Base-by-base conservation (phyloP, 2,113 vertebrate species). In the Arvicanthis niloticus region DNA sequence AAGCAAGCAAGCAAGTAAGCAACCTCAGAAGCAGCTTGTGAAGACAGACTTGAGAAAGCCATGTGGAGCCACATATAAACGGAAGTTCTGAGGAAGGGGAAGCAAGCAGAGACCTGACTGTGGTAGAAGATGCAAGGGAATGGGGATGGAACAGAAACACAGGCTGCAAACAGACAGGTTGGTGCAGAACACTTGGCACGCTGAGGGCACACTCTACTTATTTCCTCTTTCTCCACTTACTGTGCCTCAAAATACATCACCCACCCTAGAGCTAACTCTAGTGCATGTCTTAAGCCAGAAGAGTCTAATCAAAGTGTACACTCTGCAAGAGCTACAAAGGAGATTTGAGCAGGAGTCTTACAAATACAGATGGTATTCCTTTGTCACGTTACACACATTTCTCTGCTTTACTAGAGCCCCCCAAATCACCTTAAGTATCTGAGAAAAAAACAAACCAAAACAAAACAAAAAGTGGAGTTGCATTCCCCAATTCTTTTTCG, bases 241-340 rank as follows among this genome's bases (percentile, higher is more conserved):
- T 70, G 26, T 93, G 77, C 67, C 31, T 26, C 91, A 78, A 89
- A 94, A 82, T 67, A 95, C 51, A 70, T 48, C 93, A 16, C 12
- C 80, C 73, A 80, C 67, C 77, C 58, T 95, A 95, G 56, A 53
- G 3, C 73, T 93, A 77, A 88, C 45, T 81, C 77, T 67, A 91
- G 68, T 80, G 90, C 40, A 15, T 93, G 62, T 65, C 95, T 92
- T 89, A 13, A 45, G 34, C 56, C 60, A 75, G 62, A 72, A 89
- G 53, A 91, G 56, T 48, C 89, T 91, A 89, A 75, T 77, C 87
- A 93, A 88, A 89, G 77, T 22, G 67, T n/a, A 45, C 5, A 82
- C 40, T 22, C 73, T 73, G 11, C n/a, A 87, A 89, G 53, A 82
- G n/a, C n/a, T 75, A 51, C 51, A 81, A 56, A 93, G 53, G 87